Percentiles rank a stretch among this genome's conserved stretches.
Evolutionary conservation across 2,113 vertebrate genomes (phyloP).

Genomic region (Geococcyx californianus): DNA sequence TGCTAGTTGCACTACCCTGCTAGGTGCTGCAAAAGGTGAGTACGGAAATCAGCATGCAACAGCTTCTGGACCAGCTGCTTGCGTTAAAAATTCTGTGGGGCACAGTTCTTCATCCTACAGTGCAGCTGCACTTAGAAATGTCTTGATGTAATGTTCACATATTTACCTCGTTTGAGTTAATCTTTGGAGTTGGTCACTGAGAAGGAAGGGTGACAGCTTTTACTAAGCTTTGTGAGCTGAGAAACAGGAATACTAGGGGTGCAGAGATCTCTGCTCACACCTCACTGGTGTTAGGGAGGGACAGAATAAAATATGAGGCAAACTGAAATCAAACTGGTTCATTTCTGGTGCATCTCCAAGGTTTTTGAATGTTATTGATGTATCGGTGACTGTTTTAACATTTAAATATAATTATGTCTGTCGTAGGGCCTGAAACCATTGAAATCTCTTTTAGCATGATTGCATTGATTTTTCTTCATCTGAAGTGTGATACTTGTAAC

Average conservation of each 20-base stretch:
- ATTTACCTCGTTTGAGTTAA: neutral
- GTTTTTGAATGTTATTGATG: neutral
- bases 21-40: neutral
- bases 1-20: accelerated
- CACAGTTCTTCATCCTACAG: neutral
- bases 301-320: neutral
- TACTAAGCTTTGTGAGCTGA: neutral
- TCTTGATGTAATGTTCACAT: neutral
- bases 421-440: neutral
- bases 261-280: neutral
- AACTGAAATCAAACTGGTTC: neutral
- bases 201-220: neutral
- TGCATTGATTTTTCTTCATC: neutral
- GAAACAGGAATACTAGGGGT: neutral
- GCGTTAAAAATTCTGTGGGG: neutral
- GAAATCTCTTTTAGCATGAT: neutral
- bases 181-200: neutral
- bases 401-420: neutral
- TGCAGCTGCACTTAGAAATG: neutral
- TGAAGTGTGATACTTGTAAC: neutral
- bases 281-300: neutral
- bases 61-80: neutral
- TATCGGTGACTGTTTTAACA: neutral
- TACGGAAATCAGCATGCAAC: neutral
- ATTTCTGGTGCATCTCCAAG: neutral